These are phyloP conservation scores for Hyles euphorbiae DNA, from an alignment of 1,140 invertebrate species.

Conservation along the genomic window DNA sequence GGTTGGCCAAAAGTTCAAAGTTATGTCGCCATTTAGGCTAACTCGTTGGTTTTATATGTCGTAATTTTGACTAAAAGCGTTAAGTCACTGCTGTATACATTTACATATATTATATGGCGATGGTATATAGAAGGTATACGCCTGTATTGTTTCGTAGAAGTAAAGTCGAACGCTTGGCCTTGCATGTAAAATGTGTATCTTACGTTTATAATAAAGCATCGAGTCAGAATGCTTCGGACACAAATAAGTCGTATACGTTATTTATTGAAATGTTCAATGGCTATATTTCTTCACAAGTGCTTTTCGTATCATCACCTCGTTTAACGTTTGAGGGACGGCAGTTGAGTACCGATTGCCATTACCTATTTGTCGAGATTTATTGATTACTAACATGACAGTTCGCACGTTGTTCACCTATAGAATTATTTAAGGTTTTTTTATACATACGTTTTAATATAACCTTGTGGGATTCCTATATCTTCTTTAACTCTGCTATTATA, in stretches of 20 bases:
- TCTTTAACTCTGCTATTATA: no score
- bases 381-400: no score
- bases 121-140: slow-evolving; percentile 18
- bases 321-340: no score
- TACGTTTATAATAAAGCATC: neutral
- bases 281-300: no score
- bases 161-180: slow-evolving; percentile 29
- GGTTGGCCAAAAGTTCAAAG: slow-evolving; percentile 19
- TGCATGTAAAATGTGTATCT: slow-evolving; percentile 45
- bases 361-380: no score
- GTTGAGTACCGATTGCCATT: no score
- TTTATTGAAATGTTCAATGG: no score
- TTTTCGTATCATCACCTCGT: neutral
- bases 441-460: no score
- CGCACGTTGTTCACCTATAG: no score
- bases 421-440: no score
- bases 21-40: slow-evolving; percentile 16
- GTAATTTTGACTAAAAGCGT: slow-evolving; percentile 4
- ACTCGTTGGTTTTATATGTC: slow-evolving; percentile 17
- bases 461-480: no score
- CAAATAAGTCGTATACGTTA: no score
- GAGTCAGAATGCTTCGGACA: slow-evolving; percentile 1
- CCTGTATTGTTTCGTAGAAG: slow-evolving; percentile 61
- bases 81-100: neutral
- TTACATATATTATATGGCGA: neutral